These are phyloP conservation scores for Dendrocincla tyrannina DNA, from an alignment of 2,797 vertebrate genomes.

Conservation along the genomic window DNA sequence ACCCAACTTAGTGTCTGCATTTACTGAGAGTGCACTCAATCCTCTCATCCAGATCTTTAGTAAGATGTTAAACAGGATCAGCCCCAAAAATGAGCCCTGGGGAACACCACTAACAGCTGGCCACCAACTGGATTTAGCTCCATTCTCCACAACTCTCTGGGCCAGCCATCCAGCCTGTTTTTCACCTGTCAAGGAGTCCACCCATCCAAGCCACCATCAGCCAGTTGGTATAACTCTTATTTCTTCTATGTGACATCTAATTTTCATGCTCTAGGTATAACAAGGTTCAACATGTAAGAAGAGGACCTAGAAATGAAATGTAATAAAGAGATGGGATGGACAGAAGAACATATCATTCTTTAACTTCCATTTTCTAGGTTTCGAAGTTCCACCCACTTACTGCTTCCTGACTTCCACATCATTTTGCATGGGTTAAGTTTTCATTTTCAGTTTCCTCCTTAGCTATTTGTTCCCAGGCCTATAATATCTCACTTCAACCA, in stretches of 20 bases:
- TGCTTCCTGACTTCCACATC: background rate
- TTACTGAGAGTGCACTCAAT: background rate
- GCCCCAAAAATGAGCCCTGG: background rate
- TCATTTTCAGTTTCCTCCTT: slow-evolving; percentile 19
- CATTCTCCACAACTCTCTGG: background rate
- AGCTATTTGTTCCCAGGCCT: background rate
- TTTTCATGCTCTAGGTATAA: background rate
- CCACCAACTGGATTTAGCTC: background rate
- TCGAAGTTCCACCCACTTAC: background rate
- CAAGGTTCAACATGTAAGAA: background rate
- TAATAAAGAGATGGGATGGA: background rate
- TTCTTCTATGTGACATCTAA: background rate
- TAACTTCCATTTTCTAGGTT: background rate
- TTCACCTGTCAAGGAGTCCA: background rate
- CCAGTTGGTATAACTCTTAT: background rate
- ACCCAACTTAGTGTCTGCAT: background rate
- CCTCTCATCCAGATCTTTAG: background rate
- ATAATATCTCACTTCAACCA: background rate
- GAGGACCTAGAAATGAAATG: background rate
- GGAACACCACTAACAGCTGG: background rate
- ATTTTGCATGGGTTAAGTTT: slow-evolving; percentile 14
- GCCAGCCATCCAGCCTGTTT: background rate
- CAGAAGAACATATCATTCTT: background rate
- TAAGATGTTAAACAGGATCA: background rate
- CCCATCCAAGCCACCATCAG: background rate